Evolutionary conservation across 2,888 invertebrate species (phyloP), one percentile per base, ranked within the genome.

Genomic region (Chaetoderma sp.): DNA sequence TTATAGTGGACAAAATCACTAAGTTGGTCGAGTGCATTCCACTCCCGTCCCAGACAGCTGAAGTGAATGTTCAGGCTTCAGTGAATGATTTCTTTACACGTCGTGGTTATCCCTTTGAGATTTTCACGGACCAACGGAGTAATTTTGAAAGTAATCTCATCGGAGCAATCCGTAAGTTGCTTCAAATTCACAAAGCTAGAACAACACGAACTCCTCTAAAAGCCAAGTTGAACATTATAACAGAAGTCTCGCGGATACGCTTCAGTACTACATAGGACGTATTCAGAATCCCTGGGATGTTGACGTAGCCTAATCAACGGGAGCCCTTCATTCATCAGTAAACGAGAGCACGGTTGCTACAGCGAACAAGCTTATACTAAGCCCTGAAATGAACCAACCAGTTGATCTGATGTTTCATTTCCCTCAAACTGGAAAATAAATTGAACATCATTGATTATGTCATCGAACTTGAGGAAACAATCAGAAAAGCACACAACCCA

Each of bases 51-150:
- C 39, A 56, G 28, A 42, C n/a, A 13, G 56, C 33, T 13, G 39
- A 16, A n/a, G 13, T 10, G 18, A 39, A n/a, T n/a, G n/a, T n/a
- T n/a, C n/a, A n/a, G n/a, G n/a, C 23, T 18, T 13, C 39, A 8
- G 16, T 56, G n/a, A 39, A 56, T 21, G 39, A 16, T 16, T 56
- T 56, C 23, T n/a, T 56, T n/a, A 25, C 36, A 32, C 32, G 56
- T 13, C 39, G 32, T 39, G 56, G 56, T 8, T 56, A 16, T 10
- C 56, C 56, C 13, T 18, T 56, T 56, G 5, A 60, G n/a, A 60
- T 28, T 21, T 42, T 45, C 60, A 61, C 60, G 8, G 60, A 60
- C 25, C 60, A 60, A 32, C 59, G 60, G 23, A 52, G 28, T 10
- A 52, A 61, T 23, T 62, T 60, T 62, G 60, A 60, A 16, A 23